Evolutionary conservation across 1,140 invertebrate species (phyloP), one percentile per base, ranked within the genome.

Genomic region (Lepidurus packardi): DNA sequence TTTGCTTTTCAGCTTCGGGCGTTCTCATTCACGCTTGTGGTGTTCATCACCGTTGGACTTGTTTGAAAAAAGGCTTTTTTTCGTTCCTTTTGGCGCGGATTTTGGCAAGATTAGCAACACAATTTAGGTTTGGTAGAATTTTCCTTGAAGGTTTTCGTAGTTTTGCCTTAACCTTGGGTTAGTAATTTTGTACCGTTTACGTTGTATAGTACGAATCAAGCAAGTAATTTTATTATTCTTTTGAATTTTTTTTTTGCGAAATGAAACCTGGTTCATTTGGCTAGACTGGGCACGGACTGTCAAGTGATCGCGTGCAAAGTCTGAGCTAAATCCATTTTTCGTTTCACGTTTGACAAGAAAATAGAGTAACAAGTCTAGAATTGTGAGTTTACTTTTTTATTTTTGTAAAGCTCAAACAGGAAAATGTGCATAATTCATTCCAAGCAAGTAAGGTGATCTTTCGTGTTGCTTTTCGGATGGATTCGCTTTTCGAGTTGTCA

Each of bases 1-100:
- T 65, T 65, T 65, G 16, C 8, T 65, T 65, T 65, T 65, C 53
- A 16, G 53, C 53, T 21, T 65, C 53, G 53, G 21, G 53, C 53
- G 53, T 65, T 65, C 16, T 65, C 53, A n/a, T 65, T 65, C 53
- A 65, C 53, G 53, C 53, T 65, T 65, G 53, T 65, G 53, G 13
- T 65, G 53, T 65, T n/a, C 16, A 65, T 65, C 16, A 13, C 5
- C 53, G 8, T 65, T 65, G 21, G 53, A 65, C 53, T 65, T 65
- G 53, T n/a, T 65, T 65, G 53, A 65, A 65, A 65, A 13, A 21
- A 13, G 21, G 13, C 10, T 65, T 13, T 7, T 16, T 65, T 65
- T 7, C 0, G 4, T 11, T 65, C 21, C 13, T 65, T 65, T 7
- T 7, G 53, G 21, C 53, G 53, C 53, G 53, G 53, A 65, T 65